A percentile compares a stretch with the other conserved stretches of the same genome.
Conservation (phyloP, 2,888 invertebrate genomes). For the Volucella bombylans region DNA sequence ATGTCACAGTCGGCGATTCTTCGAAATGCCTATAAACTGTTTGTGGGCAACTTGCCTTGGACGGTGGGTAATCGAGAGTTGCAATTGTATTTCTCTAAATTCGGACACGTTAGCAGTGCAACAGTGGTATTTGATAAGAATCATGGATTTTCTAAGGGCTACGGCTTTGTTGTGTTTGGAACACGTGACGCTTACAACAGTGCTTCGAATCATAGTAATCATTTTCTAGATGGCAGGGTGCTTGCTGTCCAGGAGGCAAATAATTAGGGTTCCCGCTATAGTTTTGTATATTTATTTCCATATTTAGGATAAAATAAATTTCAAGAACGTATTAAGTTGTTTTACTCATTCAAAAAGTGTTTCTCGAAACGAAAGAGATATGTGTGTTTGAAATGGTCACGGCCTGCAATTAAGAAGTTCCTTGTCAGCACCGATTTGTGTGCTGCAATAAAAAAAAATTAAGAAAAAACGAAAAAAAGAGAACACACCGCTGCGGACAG, state of each 20-base stretch:
- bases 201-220: slow-evolving; percentile 85
- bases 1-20: slow-evolving; percentile 45
- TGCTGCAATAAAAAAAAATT: not conserved
- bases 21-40: slow-evolving; percentile 85
- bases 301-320: no score
- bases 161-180: slow-evolving; percentile 89
- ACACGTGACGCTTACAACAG: slow-evolving; percentile 85
- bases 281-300: not conserved
- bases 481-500: slow-evolving; percentile 67
- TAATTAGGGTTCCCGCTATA: slow-evolving; percentile 32
- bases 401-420: no score
- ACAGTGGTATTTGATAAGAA: slow-evolving; percentile 88
- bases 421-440: no score
- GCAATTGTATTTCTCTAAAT: slow-evolving; percentile 89
- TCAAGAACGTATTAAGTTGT: no score
- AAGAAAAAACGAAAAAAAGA: slow-evolving; percentile 29
- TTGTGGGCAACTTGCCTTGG: slow-evolving; percentile 91
- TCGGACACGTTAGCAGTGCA: slow-evolving; percentile 87
- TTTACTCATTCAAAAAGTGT: no score
- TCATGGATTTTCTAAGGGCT: slow-evolving; percentile 89
- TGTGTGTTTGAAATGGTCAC: no score
- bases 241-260: slow-evolving; percentile 85
- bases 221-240: slow-evolving; percentile 87
- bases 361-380: no score
- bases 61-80: slow-evolving; percentile 89